Evolutionary conservation across 2,888 invertebrate genomes (phyloP), one percentile per base, ranked within the genome.

Genomic region (Noctua pronuba): DNA sequence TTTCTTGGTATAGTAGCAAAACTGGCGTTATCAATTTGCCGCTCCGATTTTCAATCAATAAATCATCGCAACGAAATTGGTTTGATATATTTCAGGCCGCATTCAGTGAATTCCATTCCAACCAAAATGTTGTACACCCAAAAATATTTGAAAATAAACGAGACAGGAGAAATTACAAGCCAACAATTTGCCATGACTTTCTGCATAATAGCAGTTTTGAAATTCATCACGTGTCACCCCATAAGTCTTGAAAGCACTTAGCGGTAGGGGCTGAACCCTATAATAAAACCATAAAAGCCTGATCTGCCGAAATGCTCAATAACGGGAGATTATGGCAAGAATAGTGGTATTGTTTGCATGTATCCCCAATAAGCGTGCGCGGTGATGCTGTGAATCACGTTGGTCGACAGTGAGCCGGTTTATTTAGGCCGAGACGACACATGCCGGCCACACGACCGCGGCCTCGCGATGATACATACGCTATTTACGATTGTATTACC

Each of bases 341-440:
- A 87, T 87, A 78, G 83, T 85, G 78, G 68, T 85, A 85, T 85
- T 80, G 83, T 87, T 87, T 86, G 77, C 85, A 87, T 86, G 84
- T 82, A 80, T 82, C 79, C 72, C 79, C 76, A 82, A 87, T 87
- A 82, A 85, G 79, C 73, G 86, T 69, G 58, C 46, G 75, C 38
- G 82, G 73, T 83, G 83, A 86, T 35, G 75, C 44, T 85, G 79
- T 84, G 86, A 86, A 86, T 81, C 86, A 79, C 73, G 70, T 75
- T 85, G 80, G 80, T 65, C 89, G 92, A 90, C 92, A 93, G 92
- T 93, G 93, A 92, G 90, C 90, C 89, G 88, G 90, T 92, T 91
- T 92, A 94, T 94, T 93, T 92, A 90, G 93, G 91, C 89, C 92
- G 88, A 90, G 91, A 90, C 88, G 89, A 86, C 90, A 91, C 90